Percentiles rank a stretch among this genome's conserved stretches.
Evolutionary conservation across 2,113 vertebrate species (phyloP).

Genomic region (Picathartes gymnocephalus): DNA sequence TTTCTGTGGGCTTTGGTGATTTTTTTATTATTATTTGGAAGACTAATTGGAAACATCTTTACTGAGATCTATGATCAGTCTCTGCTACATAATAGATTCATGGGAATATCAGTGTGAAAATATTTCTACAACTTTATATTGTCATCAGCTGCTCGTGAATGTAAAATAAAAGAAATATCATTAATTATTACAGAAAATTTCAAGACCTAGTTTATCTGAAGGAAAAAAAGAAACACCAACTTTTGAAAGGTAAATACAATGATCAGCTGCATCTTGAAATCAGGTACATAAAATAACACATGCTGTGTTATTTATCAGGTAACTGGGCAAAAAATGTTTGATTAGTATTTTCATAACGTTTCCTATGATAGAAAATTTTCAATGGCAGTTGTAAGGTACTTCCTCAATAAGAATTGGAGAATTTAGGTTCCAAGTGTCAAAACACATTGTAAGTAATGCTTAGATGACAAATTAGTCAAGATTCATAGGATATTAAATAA

Average conservation of each 20-base stretch:
- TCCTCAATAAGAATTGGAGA: not conserved
- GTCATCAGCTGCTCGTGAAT: not conserved
- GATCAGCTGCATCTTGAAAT: constrained; percentile 36
- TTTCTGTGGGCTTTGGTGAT: not conserved
- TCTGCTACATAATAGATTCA: not conserved
- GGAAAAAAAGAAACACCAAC: constrained; percentile 42
- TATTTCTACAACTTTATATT: not conserved
- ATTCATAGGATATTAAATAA: not conserved
- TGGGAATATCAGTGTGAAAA: not conserved
- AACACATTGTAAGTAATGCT: not conserved
- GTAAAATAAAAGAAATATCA: constrained; percentile 27
- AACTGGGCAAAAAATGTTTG: not conserved
- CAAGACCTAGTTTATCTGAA: constrained; percentile 41
- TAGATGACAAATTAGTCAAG: not conserved
- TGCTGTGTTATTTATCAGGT: constrained; percentile 23
- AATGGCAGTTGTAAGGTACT: not conserved
- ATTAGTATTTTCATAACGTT: not conserved
- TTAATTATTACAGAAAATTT: constrained; percentile 65
- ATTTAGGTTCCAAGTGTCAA: not conserved
- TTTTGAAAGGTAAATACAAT: constrained; percentile 61
- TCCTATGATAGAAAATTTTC: not conserved
- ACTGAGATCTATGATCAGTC: not conserved
- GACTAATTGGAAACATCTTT: not conserved
- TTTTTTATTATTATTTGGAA: no score
- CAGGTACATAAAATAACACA: not conserved